Evolutionary conservation across 2,888 invertebrate genomes (phyloP).

Genomic region (Galerucella pusilla): DNA sequence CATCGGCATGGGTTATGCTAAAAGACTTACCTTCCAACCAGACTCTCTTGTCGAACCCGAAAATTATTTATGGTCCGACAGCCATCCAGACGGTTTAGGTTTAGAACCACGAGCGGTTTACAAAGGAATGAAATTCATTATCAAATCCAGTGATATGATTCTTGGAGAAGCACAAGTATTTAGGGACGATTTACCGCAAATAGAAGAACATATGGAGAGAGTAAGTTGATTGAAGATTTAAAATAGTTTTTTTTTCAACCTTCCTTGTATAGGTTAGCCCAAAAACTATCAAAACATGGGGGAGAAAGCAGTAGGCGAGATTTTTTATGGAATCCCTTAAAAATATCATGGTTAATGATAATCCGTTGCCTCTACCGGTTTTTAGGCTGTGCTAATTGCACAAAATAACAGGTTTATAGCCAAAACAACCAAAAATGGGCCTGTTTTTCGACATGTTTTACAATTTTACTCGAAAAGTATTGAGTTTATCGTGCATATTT

Average conservation of each 20-base stretch:
- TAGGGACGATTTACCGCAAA: slow-evolving; percentile 75
- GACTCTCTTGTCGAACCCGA: slow-evolving; percentile 71
- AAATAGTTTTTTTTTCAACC: background rate
- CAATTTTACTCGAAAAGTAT: too few species aligned
- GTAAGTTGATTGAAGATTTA: slow-evolving; percentile 55
- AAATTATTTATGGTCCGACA: slow-evolving; percentile 84
- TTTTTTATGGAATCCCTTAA: too few species aligned
- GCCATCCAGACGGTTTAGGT: slow-evolving; percentile 77
- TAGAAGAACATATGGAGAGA: slow-evolving; percentile 73
- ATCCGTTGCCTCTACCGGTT: too few species aligned
- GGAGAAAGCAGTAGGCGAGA: too few species aligned
- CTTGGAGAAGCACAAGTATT: slow-evolving; percentile 76
- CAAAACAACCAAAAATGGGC: too few species aligned
- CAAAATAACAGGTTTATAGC: too few species aligned
- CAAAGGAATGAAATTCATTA: slow-evolving; percentile 74
- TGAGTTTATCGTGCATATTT: too few species aligned
- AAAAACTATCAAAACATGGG: too few species aligned
- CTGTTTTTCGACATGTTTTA: too few species aligned
- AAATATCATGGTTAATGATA: too few species aligned
- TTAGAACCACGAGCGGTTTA: slow-evolving; percentile 75
- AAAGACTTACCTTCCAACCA: slow-evolving; percentile 78
- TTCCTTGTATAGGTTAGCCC: background rate
- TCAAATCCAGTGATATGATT: slow-evolving; percentile 70
- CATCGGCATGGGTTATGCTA: slow-evolving; percentile 82
- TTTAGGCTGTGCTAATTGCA: too few species aligned